A percentile compares a stretch with the other conserved stretches of the same genome.
phyloP scores from a whole-genome alignment of 2,797 vertebrate species.

The Kryptopterus vitreolus region DNA sequence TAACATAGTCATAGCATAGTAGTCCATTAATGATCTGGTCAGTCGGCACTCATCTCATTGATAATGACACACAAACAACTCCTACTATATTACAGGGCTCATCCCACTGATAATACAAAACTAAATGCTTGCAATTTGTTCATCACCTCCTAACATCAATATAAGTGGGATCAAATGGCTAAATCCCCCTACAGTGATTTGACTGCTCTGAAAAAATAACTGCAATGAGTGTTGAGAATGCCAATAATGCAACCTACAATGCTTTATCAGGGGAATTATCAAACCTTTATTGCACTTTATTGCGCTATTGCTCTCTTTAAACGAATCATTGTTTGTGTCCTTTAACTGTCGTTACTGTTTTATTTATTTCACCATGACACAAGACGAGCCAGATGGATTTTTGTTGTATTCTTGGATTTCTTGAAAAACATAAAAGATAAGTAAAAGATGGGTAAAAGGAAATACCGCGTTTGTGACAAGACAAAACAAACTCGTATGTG shows the following conservation, averaged over 20 bases:
- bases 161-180: constrained; percentile 44
- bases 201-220: not conserved
- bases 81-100: constrained; percentile 24
- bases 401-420: no score
- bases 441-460: no score
- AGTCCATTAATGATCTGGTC: not conserved
- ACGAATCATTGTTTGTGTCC: not conserved
- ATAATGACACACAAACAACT: constrained; percentile 4
- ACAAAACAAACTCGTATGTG: no score
- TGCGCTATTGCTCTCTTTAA: not conserved
- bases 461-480: no score
- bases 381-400: not conserved
- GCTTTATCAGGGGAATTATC: not conserved
- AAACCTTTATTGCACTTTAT: not conserved
- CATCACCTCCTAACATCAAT: constrained; percentile 13
- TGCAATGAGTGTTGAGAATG: not conserved
- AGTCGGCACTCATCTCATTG: not conserved
- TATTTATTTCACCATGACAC: not conserved
- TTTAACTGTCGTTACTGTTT: not conserved
- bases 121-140: constrained; percentile 24
- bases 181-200: constrained; percentile 2
- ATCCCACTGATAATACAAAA: constrained; percentile 37
- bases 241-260: constrained; percentile 10
- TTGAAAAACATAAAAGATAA: no score
- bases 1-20: not conserved